Percentiles rank a stretch among this genome's conserved stretches.
Evolutionary conservation across 2,797 vertebrate genomes (phyloP).

Genomic region (Somateria mollissima): DNA sequence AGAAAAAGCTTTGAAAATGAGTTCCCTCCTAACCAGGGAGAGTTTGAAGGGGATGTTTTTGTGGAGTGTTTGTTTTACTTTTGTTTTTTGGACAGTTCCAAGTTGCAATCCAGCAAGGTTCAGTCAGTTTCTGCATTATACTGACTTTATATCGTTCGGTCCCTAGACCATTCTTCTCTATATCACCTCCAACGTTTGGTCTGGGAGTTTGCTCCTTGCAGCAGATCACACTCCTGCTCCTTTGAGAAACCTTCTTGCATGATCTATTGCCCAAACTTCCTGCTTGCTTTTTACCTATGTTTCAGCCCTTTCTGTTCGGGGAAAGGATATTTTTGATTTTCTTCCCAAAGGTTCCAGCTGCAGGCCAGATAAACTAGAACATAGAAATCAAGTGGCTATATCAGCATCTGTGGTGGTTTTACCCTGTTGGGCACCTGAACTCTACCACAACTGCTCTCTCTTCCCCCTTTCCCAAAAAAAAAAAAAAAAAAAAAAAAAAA

Average conservation of each 20-base stretch:
- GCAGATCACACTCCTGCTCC: not conserved
- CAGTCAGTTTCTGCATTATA: not conserved
- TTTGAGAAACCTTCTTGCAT: not conserved
- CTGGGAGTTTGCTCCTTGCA: not conserved
- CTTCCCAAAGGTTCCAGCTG: not conserved
- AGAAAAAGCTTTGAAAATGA: not conserved
- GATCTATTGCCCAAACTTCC: not conserved
- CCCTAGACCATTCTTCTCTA: not conserved
- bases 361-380: not conserved
- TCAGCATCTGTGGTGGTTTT: not conserved
- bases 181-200: not conserved
- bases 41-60: not conserved
- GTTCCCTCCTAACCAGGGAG: not conserved
- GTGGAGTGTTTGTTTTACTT: not conserved
- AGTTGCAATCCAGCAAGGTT: not conserved
- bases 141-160: not conserved
- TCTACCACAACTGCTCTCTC: too few species aligned
- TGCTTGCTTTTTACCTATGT: not conserved
- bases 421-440: too few species aligned
- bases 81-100: not conserved
- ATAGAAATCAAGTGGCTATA: not conserved
- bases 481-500: too few species aligned
- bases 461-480: too few species aligned
- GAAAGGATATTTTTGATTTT: not conserved
- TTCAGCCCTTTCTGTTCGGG: not conserved